Evolutionary conservation across 2,888 invertebrate genomes (phyloP).

Genomic region (Laothoe populi): DNA sequence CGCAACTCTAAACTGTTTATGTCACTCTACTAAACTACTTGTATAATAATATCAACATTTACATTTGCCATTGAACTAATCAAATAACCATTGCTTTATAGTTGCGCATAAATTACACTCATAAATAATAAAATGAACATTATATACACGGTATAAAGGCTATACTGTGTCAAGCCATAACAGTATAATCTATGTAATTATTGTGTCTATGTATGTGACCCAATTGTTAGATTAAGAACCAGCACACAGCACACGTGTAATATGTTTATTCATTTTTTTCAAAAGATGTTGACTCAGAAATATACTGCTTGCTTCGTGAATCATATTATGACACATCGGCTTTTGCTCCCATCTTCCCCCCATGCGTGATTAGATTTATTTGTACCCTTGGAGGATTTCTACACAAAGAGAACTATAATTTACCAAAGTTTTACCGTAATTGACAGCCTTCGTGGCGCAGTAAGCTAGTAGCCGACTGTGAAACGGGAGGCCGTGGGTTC

Average conservation of each 20-base stretch:
- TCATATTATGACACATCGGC: too few species aligned
- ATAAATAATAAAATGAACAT: neutral
- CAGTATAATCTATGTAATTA: neutral
- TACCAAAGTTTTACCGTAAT: too few species aligned
- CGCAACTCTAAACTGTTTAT: neutral
- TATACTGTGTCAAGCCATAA: neutral
- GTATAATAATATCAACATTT: neutral
- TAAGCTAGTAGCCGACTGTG: too few species aligned
- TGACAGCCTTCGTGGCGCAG: too few species aligned
- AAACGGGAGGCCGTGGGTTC: too few species aligned
- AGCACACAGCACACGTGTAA: neutral
- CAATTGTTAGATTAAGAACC: neutral
- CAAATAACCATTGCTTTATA: neutral
- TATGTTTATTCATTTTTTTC: neutral
- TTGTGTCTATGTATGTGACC: neutral
- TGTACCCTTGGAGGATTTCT: too few species aligned
- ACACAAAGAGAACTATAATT: too few species aligned
- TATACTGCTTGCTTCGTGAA: too few species aligned
- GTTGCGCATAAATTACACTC: neutral
- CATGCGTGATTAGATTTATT: too few species aligned
- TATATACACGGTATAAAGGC: neutral
- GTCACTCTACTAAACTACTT: neutral
- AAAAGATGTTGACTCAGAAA: neutral
- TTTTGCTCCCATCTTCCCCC: too few species aligned
- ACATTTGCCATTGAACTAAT: conserved; percentile 14